These are phyloP conservation scores for Choreutis nemorana DNA, from an alignment of 2,888 invertebrate genomes.

Conservation along the genomic window DNA sequence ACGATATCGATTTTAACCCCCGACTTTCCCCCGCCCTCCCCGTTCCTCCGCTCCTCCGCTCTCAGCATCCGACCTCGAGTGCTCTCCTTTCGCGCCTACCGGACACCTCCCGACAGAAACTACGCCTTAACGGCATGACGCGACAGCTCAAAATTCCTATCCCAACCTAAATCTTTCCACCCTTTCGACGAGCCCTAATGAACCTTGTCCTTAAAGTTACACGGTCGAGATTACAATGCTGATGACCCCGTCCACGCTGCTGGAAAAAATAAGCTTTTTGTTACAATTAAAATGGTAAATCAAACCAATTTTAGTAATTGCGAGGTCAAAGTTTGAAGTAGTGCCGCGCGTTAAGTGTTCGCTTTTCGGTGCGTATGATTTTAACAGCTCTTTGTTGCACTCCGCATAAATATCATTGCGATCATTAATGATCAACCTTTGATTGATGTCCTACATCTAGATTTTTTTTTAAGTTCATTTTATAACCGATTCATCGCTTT, in stretches of 20 bases:
- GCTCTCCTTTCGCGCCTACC: conserved; percentile 63
- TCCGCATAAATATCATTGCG: too few species aligned
- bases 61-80: conserved; percentile 66
- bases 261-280: conserved; percentile 64
- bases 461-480: too few species aligned
- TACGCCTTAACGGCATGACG: conserved; percentile 56
- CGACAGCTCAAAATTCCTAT: conserved; percentile 57
- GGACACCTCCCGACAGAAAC: conserved; percentile 59
- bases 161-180: conserved; percentile 24
- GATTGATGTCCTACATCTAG: too few species aligned
- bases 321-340: conserved; percentile 60
- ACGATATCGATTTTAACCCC: conserved; percentile 63
- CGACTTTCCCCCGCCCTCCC: conserved; percentile 38
- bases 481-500: too few species aligned
- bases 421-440: too few species aligned
- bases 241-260: conserved; percentile 34
- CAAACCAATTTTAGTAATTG: conserved; percentile 67
- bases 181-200: conserved; percentile 47
- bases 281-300: conserved; percentile 67
- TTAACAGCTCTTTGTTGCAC: too few species aligned
- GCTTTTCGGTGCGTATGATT: conserved; percentile 31
- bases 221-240: conserved; percentile 60
- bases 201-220: conserved; percentile 59
- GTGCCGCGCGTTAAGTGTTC: conserved; percentile 33
- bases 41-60: conserved; percentile 45